Base-by-base conservation (phyloP, 1,140 invertebrate genomes). In the Trialeurodes vaporariorum region DNA sequence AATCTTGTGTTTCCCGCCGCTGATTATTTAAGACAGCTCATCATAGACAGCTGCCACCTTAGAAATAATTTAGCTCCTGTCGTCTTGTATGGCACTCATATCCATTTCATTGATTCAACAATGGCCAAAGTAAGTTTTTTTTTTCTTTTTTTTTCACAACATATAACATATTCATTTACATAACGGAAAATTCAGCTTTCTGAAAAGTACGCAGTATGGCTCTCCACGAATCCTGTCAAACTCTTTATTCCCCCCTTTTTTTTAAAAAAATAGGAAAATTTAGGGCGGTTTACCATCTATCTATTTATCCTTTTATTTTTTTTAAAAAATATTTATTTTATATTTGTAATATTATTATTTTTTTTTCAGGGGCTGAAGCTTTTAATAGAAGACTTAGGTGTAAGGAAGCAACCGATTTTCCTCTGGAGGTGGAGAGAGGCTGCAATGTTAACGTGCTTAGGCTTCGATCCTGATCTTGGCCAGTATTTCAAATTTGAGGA, bases 1-100 rank as follows among this genome's bases (percentile, higher is more conserved):
- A 85, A 83, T 22, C 74, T 89, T 49, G 81, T 83, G 67, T 89
- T 86, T 73, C 85, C 87, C 1, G 82, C 85, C 1, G 82, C 86
- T 21, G 87, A 88, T 73, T 86, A 85, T 74, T 67, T 88, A 1
- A 76, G 84, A 66, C 79, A 84, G 61, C 76, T 75, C 63, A 70
- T 72, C 58, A 70, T 74, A 11, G 58, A 63, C 49, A 64, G 71
- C 71, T 66, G 72, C 65, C 63, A 79, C 76, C 71, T 79, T 75
- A 24, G 75, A 76, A 59, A 73, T 40, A 61, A 76, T 70, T 23
- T 64, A 71, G 2, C 71, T 75, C 63, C 73, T 1, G 80, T 88
- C 59, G 76, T 88, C 58, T 76, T 89, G 25, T 83, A 86, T 72
- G 87, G 87, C 5, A 75, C 79, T 64, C 82, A 84, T 72, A 80